Evolutionary conservation across 2,797 vertebrate genomes (phyloP).

Genomic region (Lacerta agilis): DNA sequence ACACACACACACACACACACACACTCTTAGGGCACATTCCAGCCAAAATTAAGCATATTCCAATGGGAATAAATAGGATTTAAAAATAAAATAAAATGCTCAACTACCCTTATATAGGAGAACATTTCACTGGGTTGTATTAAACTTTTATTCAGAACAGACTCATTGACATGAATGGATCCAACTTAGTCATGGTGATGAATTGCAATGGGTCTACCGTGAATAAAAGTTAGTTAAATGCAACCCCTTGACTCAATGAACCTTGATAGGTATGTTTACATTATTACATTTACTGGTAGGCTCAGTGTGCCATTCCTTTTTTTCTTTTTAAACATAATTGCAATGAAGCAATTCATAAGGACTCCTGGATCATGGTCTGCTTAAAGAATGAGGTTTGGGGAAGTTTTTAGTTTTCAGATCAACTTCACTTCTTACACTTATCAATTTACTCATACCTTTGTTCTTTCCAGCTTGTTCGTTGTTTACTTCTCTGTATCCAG

Average conservation of each 20-base stretch:
- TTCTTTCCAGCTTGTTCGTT: not conserved
- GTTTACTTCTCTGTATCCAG: not conserved
- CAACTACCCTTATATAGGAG: not conserved
- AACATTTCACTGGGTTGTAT: no score
- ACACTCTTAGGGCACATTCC: not conserved
- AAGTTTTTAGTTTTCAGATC: not conserved
- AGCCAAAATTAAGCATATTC: not conserved
- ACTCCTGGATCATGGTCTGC: not conserved
- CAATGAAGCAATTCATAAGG: not conserved
- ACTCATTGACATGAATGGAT: no score
- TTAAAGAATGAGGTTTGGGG: not conserved
- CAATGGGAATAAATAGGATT: not conserved
- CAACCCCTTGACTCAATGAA: not conserved
- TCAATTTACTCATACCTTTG: not conserved
- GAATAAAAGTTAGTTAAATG: no score
- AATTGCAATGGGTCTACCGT: no score
- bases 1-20: no score
- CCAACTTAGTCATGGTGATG: no score
- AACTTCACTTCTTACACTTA: not conserved
- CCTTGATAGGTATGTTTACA: no score
- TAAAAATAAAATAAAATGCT: not conserved
- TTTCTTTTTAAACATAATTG: not conserved
- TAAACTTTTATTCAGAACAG: no score
- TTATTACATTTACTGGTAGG: no score
- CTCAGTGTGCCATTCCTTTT: not conserved